A percentile compares a stretch with the other conserved stretches of the same genome.
phyloP scores from a whole-genome alignment of 2,797 vertebrate genomes.

The Falco peregrinus region DNA sequence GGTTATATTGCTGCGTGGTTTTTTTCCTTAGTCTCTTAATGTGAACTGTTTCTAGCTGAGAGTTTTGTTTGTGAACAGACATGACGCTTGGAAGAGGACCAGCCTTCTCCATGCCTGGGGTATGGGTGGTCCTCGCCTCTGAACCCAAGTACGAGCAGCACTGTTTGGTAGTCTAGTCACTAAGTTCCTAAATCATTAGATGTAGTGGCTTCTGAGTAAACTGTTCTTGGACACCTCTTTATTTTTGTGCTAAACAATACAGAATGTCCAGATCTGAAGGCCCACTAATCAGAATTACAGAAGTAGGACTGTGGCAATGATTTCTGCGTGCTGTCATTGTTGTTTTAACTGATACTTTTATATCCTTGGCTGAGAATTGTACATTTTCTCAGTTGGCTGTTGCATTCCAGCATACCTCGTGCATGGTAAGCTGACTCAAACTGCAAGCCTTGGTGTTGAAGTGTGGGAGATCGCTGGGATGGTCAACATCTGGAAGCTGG shows the following conservation, averaged over 20 bases:
- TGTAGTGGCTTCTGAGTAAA: background rate
- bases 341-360: background rate
- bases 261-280: background rate
- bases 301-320: background rate
- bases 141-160: accelerated
- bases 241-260: background rate
- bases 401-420: background rate
- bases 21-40: background rate
- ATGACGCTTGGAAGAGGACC: background rate
- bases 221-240: background rate
- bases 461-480: background rate
- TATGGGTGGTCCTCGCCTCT: background rate
- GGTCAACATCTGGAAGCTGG: background rate
- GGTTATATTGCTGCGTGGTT: background rate
- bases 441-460: background rate
- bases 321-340: background rate
- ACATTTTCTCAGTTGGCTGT: background rate
- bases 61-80: background rate
- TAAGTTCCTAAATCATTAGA: background rate
- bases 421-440: background rate
- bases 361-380: background rate
- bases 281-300: background rate
- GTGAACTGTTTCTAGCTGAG: background rate
- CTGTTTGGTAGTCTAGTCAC: background rate
- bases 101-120: background rate